phyloP scores from a whole-genome alignment of 1,140 invertebrate genomes.

The Diploscapter pachys region DNA sequence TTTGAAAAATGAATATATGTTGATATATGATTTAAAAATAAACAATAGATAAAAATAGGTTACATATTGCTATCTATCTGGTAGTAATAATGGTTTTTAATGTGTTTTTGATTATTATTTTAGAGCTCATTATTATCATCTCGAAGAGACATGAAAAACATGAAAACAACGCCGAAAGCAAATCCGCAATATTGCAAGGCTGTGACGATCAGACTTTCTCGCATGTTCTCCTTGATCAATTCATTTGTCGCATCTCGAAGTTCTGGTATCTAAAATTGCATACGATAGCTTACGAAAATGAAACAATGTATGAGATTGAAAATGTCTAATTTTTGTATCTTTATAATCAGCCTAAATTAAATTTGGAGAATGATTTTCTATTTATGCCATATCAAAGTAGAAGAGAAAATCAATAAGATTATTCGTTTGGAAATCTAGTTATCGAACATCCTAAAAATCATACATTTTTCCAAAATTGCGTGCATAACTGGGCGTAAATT shows the following conservation, averaged over 20 bases:
- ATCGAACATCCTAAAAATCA: background rate
- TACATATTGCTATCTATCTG: no score
- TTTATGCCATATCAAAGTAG: background rate
- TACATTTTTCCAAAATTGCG: background rate
- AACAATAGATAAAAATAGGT: no score
- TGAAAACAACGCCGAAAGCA: constrained; percentile 14
- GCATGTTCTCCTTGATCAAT: constrained; percentile 28
- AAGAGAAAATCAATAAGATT: no score
- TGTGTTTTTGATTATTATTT: no score
- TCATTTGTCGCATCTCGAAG: constrained; percentile 50
- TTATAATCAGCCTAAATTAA: background rate
- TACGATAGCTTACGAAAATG: background rate
- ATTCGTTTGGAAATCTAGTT: background rate
- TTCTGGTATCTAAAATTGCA: constrained; percentile 50
- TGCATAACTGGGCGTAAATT: background rate
- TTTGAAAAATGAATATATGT: no score
- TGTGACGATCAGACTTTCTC: constrained; percentile 24
- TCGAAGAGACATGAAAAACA: constrained; percentile 15
- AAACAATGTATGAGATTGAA: constrained; percentile 3
- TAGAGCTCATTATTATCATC: no score
- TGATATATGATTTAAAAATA: no score
- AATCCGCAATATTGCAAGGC: constrained; percentile 15
- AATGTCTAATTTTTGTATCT: background rate
- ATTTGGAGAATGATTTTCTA: background rate
- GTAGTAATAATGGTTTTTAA: no score